A percentile compares a stretch with the other conserved stretches of the same genome.
Evolutionary conservation across 2,797 vertebrate species (phyloP).

Genomic region (Pteropus rufus): DNA sequence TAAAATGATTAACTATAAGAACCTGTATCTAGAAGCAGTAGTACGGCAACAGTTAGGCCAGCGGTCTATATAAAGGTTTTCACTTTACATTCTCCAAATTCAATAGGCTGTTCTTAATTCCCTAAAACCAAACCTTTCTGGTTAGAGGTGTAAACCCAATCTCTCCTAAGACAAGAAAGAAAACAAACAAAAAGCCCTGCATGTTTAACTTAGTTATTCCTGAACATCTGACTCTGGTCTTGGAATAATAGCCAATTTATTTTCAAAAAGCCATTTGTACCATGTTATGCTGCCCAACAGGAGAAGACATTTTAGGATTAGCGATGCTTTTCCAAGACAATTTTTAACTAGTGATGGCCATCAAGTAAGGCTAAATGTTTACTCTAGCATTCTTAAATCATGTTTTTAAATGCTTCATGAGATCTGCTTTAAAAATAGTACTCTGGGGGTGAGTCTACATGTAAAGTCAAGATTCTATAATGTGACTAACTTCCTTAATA

Average conservation of each 20-base stretch:
- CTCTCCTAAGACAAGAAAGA: not conserved
- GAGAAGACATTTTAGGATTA: not conserved
- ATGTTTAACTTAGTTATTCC: not conserved
- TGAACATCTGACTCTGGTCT: not conserved
- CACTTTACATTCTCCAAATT: not conserved
- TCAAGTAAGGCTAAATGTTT: not conserved
- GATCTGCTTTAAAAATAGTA: not conserved
- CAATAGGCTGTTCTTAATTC: not conserved
- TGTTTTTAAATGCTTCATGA: not conserved
- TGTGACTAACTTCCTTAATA: not conserved
- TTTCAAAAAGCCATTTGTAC: not conserved
- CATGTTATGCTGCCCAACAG: not conserved
- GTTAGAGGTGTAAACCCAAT: not conserved
- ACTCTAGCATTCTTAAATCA: not conserved
- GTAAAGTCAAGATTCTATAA: not conserved
- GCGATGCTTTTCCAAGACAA: not conserved
- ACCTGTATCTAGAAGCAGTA: not conserved
- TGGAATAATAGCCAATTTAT: not conserved
- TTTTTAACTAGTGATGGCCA: not conserved
- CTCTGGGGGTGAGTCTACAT: not conserved
- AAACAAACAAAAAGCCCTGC: not conserved
- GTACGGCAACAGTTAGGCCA: not conserved
- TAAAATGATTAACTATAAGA: not conserved
- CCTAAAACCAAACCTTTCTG: constrained; percentile 12
- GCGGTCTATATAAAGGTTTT: not conserved